Evolutionary conservation across 2,888 invertebrate species (phyloP).

Genomic region (Dascillus cervinus): DNA sequence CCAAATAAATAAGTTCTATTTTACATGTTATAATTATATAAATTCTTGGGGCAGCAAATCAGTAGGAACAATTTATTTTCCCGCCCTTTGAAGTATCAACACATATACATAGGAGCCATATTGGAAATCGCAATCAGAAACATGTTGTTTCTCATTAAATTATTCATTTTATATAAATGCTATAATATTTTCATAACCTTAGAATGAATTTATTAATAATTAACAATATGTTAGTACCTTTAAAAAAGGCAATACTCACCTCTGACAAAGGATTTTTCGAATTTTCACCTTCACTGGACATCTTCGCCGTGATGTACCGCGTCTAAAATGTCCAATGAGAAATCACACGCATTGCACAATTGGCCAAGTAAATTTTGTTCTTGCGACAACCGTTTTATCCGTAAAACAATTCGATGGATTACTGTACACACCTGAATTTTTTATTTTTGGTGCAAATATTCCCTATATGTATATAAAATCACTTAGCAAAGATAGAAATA

Average conservation of each 20-base stretch:
- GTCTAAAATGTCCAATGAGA: slow-evolving; percentile 40
- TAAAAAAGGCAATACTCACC: slow-evolving; percentile 34
- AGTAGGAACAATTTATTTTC: slow-evolving; percentile 28
- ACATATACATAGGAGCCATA: slow-evolving; percentile 34
- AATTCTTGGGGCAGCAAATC: too few relatives aligned
- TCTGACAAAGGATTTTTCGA: slow-evolving; percentile 37
- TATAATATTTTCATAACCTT: too few relatives aligned
- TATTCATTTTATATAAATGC: too few relatives aligned
- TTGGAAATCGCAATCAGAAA: slow-evolving; percentile 31
- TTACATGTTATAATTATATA: too few relatives aligned
- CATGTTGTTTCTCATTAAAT: slow-evolving; percentile 32
- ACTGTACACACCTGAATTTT: slow-evolving; percentile 1
- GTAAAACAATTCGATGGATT: slow-evolving; percentile 2
- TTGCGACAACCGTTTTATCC: not conserved
- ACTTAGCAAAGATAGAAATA: too few relatives aligned
- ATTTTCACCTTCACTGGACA: slow-evolving; percentile 43
- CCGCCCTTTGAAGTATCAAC: slow-evolving; percentile 42
- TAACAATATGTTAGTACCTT: too few relatives aligned
- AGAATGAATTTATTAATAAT: too few relatives aligned
- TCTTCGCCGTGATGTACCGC: slow-evolving; percentile 38
- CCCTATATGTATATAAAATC: too few relatives aligned
- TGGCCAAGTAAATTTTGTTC: slow-evolving; percentile 22
- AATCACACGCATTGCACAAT: slow-evolving; percentile 36
- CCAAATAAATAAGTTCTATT: too few relatives aligned
- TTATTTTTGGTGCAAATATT: too few relatives aligned